Conservation (phyloP, 2,113 vertebrate genomes). For the Zosterops lateralis region DNA sequence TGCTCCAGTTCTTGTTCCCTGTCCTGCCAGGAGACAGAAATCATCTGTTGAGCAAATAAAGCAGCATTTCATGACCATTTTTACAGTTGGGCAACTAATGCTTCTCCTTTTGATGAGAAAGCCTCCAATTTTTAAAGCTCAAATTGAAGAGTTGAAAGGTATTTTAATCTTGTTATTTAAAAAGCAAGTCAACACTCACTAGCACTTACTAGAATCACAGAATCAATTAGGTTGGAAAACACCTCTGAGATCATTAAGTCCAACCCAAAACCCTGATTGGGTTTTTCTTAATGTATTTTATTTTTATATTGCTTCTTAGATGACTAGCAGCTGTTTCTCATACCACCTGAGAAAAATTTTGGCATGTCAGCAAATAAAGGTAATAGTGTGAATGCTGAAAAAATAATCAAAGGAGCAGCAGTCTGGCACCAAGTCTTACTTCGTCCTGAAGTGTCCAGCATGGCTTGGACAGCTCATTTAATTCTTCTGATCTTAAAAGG, state of each 20-base stretch:
- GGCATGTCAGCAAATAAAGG: not conserved
- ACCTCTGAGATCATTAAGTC: not conserved
- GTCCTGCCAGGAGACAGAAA: conserved; percentile 73
- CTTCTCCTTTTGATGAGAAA: not conserved
- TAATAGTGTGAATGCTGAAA: not conserved
- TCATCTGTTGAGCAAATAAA: not conserved
- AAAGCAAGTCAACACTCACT: not conserved
- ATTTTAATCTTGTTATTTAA: not conserved
- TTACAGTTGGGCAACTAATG: not conserved
- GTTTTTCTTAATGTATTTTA: not conserved
- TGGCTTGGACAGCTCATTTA: not conserved
- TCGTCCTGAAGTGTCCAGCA: not conserved
- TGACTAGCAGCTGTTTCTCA: not conserved
- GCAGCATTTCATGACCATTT: not conserved
- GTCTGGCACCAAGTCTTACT: not conserved
- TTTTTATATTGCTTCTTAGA: not conserved
- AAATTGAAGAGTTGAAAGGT: not conserved
- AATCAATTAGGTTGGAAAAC: not conserved
- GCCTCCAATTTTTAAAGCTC: not conserved
- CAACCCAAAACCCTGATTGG: not conserved
- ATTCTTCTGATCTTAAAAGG: not conserved
- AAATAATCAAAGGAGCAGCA: not conserved
- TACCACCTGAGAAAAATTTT: not conserved
- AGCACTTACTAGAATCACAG: not conserved
- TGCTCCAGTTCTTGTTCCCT: conserved; percentile 94